Base-by-base conservation (phyloP, 2,113 vertebrate species). In the Ovis canadensis region DNA sequence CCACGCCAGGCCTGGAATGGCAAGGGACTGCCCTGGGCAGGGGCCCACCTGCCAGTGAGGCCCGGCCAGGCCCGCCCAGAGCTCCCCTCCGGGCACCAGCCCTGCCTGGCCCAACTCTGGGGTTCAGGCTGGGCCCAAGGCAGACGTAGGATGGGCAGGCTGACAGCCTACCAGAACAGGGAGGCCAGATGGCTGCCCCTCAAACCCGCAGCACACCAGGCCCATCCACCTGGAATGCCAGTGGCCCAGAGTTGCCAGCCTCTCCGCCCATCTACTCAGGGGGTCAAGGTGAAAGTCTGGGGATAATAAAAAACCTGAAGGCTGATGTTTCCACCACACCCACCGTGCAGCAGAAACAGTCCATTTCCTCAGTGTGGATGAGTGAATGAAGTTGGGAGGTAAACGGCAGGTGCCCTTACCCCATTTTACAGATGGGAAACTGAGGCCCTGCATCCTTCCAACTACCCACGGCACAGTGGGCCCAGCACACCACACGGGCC, bases 391-490 rank as follows among this genome's bases (percentile, higher is more conserved):
- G 17, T 0, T 3, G 36, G 23, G 29, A 27, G 25, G 31, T 3
- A 1, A 0, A 0, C 2, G 5, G n/a, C 33, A n/a, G 19, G 23
- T 0, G 0, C 5, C 0, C 2, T 3, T 1, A 11, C 2, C 50
- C 40, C 43, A 0, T 3, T 1, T 21, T 6, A 36, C 59, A 36
- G 77, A 17, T 0, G 3, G 8, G 27, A 10, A 25, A 8, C 7
- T 7, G 6, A 15, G 45, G 50, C 64, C 45, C 33, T 1, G 0
- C 1, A 29, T 7, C 0, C 50, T 31, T 0, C 5, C 16, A 8
- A 16, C 40, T 8, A 23, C 91, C 48, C 2, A 1, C 4, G 0
- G 45, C 71, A 16, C 2, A 7, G 14, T 1, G 0, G 13, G 7
- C n/a, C 25, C 1, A 19, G 36, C 45, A 3, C 62, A 11, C 36